Conservation (phyloP, 1,140 invertebrate species). For the Platorchestia sp. region DNA sequence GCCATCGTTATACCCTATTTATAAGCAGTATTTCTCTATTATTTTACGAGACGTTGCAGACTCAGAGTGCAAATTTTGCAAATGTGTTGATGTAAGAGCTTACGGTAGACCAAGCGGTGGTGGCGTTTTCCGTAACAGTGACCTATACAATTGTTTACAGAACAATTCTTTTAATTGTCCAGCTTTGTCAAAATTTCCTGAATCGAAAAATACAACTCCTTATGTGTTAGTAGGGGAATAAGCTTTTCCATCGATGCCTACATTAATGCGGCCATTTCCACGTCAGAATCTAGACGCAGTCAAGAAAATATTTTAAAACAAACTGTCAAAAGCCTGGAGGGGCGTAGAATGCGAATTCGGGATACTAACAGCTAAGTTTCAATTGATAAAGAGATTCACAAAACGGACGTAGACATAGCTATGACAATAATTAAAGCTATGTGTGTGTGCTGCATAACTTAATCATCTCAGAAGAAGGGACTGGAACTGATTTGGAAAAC, state of each 20-base stretch:
- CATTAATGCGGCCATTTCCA: slow-evolving; percentile 50
- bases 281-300: no score
- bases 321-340: not conserved
- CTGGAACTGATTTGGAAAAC: not conserved
- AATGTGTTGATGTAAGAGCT: slow-evolving; percentile 65
- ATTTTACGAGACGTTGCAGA: slow-evolving; percentile 66
- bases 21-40: slow-evolving; percentile 67
- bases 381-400: not conserved
- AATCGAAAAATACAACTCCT: slow-evolving; percentile 16
- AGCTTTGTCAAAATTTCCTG: slow-evolving; percentile 40
- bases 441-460: not conserved
- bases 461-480: not conserved
- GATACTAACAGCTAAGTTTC: not conserved
- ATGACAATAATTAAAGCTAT: not conserved
- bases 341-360: not conserved
- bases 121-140: no score
- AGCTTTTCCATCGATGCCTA: slow-evolving; percentile 57
- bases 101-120: slow-evolving; percentile 67
- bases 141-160: no score
- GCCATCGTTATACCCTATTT: slow-evolving; percentile 68
- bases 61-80: slow-evolving; percentile 66
- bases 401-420: not conserved
- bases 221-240: slow-evolving; percentile 51
- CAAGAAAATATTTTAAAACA: not conserved
- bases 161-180: slow-evolving; percentile 52